These are phyloP conservation scores for Syngnathus scovelli DNA, from an alignment of 2,113 vertebrate species.

Conservation along the genomic window DNA sequence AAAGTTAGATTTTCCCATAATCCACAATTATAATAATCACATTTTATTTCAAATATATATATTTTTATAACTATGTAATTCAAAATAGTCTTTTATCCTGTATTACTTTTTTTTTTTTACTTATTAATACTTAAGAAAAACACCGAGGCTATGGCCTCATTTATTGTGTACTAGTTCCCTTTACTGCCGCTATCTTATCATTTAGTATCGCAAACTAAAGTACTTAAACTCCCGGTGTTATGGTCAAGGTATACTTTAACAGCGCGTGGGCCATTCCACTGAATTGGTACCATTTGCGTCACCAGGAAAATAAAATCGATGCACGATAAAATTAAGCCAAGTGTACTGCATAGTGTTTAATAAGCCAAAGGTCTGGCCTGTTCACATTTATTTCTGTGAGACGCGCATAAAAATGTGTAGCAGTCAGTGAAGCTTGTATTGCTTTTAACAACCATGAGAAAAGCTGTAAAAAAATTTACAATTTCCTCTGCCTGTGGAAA, in stretches of 20 bases:
- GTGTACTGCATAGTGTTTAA: too few species aligned
- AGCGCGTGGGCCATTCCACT: constrained; percentile 18
- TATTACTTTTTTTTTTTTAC: neutral
- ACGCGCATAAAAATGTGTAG: too few species aligned
- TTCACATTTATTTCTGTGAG: too few species aligned
- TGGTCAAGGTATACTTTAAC: constrained; percentile 59
- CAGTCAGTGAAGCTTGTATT: too few species aligned
- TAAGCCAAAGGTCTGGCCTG: too few species aligned
- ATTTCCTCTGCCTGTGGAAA: too few species aligned
- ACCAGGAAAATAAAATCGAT: neutral
- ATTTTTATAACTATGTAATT: neutral
- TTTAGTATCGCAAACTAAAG: constrained; percentile 61
- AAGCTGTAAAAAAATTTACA: too few species aligned
- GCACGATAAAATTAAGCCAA: too few species aligned
- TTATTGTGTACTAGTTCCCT: constrained; percentile 28
- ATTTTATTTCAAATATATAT: neutral
- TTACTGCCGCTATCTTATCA: constrained; percentile 62
- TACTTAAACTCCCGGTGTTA: constrained; percentile 30
- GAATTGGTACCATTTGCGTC: neutral
- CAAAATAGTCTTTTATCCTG: neutral
- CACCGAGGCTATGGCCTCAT: neutral
- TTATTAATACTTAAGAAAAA: too few species aligned
- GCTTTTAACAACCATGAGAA: too few species aligned
- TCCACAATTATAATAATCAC: neutral
- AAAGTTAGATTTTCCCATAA: neutral